Conservation (phyloP, 2,113 vertebrate genomes). For the Bettongia penicillata region DNA sequence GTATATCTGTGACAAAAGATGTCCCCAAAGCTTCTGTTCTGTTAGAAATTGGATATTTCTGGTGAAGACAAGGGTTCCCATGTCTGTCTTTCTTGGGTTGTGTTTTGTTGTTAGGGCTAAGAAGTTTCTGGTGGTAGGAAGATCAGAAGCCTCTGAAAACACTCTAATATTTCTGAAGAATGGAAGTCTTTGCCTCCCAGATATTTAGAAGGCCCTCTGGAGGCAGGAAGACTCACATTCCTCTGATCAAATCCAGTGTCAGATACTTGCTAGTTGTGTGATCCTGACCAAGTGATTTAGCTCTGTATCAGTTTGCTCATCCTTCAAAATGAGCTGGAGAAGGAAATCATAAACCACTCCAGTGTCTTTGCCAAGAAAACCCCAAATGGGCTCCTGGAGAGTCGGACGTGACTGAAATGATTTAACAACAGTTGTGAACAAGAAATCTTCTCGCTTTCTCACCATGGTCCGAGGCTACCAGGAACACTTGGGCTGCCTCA, state of each 20-base stretch:
- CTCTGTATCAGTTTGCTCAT: not conserved
- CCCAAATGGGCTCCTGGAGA: not conserved
- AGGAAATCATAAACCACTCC: not conserved
- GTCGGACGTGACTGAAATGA: not conserved
- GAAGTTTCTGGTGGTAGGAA: not conserved
- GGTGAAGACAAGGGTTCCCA: conserved; percentile 1
- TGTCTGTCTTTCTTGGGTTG: conserved; percentile 17
- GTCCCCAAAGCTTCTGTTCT: conserved; percentile 4
- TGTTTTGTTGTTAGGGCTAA: conserved; percentile 48
- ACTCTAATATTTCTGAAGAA: not conserved
- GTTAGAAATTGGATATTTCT: conserved; percentile 29
- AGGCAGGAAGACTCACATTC: conserved; percentile 42
- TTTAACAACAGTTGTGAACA: not conserved
- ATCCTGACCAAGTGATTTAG: not conserved
- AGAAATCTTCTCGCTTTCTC: no score
- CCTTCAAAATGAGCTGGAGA: not conserved
- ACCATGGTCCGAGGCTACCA: no score
- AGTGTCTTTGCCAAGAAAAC: not conserved
- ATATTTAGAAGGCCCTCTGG: conserved; percentile 60
- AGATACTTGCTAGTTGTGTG: not conserved
- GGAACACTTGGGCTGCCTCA: no score
- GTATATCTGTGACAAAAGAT: not conserved
- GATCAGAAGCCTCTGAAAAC: not conserved
- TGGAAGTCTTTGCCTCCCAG: conserved; percentile 45
- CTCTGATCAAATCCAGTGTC: not conserved